Evolutionary conservation across 2,888 invertebrate species (phyloP).

Genomic region (Heteromurus nitidus): DNA sequence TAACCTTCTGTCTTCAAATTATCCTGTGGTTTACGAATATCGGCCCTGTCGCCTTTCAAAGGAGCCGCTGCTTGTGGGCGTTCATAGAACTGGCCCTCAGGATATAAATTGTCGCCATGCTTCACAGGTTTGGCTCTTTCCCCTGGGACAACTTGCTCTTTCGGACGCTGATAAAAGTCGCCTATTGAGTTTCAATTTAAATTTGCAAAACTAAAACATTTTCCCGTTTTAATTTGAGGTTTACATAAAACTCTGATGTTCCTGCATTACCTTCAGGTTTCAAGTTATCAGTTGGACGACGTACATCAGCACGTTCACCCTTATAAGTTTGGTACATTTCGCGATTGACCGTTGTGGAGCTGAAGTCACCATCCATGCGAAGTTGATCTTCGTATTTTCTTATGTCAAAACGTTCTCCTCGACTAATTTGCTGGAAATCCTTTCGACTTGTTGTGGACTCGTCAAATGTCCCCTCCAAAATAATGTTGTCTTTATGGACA

Average conservation of each 20-base stretch:
- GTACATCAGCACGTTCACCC: slow-evolving; percentile 73
- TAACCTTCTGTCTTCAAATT: slow-evolving; percentile 75
- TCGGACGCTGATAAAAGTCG: slow-evolving; percentile 74
- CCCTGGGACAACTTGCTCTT: slow-evolving; percentile 77
- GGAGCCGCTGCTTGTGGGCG: slow-evolving; percentile 76
- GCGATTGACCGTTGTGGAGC: slow-evolving; percentile 75
- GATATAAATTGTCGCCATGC: slow-evolving; percentile 76
- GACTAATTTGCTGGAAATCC: slow-evolving; percentile 77
- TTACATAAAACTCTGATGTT: slow-evolving; percentile 76
- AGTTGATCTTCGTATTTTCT: background rate
- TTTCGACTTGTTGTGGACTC: slow-evolving; percentile 76
- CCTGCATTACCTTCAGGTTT: slow-evolving; percentile 74
- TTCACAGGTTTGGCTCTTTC: slow-evolving; percentile 75
- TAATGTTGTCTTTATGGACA: slow-evolving; percentile 77
- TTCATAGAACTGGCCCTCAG: slow-evolving; percentile 80
- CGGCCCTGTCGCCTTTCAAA: slow-evolving; percentile 75
- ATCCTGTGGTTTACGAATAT: slow-evolving; percentile 77
- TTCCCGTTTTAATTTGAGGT: slow-evolving; percentile 76
- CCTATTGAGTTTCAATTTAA: slow-evolving; percentile 67
- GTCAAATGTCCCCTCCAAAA: slow-evolving; percentile 78
- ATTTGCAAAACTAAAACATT: slow-evolving; percentile 74
- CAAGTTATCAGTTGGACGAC: slow-evolving; percentile 79
- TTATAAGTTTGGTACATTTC: slow-evolving; percentile 68
- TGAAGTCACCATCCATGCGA: background rate
- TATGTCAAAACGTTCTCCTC: slow-evolving; percentile 51